Conservation (phyloP, 2,888 invertebrate species). For the Coelopa pilipes region DNA sequence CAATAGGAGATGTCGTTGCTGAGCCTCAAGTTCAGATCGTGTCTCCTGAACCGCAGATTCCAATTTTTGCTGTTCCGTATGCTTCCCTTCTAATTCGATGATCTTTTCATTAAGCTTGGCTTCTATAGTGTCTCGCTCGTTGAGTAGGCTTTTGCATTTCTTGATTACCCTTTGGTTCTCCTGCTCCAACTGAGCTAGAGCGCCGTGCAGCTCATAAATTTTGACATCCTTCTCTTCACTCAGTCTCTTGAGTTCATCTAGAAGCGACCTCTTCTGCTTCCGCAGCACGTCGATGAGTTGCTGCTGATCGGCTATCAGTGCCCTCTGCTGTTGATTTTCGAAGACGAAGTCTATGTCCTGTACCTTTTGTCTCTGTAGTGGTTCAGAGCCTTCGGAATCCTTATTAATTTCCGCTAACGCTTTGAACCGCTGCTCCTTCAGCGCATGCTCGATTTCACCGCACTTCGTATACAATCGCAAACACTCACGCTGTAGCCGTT, state of each 20-base stretch:
- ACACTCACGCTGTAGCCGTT: conserved; percentile 60
- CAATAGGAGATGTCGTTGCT: conserved; percentile 47
- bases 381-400: not conserved
- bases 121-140: conserved; percentile 51
- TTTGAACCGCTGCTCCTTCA: conserved; percentile 45
- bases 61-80: conserved; percentile 46
- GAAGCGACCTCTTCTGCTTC: conserved; percentile 58
- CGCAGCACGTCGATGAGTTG: conserved; percentile 60
- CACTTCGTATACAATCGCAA: conserved; percentile 55
- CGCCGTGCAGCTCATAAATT: conserved; percentile 54
- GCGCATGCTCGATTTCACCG: conserved; percentile 52
- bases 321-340: conserved; percentile 55
- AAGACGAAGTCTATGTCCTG: conserved; percentile 44
- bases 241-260: conserved; percentile 56
- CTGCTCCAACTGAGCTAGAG: conserved; percentile 55
- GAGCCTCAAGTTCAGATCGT: conserved; percentile 43
- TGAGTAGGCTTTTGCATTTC: conserved; percentile 55
- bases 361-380: conserved; percentile 16
- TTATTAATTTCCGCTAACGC: conserved; percentile 31
- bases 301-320: conserved; percentile 56
- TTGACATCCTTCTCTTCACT: conserved; percentile 57
- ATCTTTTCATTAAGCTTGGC: conserved; percentile 49
- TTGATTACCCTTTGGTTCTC: conserved; percentile 61
- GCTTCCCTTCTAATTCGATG: conserved; percentile 44
- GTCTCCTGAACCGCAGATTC: conserved; percentile 50